Evolutionary conservation across 2,888 invertebrate species (phyloP).

Genomic region (Megastigmus dorsalis): DNA sequence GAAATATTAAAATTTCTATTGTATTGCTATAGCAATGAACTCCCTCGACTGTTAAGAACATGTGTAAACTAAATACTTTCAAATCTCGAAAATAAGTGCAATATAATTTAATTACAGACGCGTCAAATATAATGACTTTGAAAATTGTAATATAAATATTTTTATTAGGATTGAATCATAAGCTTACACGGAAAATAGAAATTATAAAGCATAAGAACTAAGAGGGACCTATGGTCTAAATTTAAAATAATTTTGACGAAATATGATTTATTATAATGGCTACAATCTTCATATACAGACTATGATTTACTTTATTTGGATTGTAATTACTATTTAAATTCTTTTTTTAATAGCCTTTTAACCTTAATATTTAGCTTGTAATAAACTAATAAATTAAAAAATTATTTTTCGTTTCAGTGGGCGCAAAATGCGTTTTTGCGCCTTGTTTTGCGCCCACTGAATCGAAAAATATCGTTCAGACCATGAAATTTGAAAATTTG

Average conservation of each 20-base stretch:
- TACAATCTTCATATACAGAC: no score
- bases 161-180: conserved; percentile 5
- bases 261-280: no score
- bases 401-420: no score
- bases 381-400: no score
- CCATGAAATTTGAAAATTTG: no score
- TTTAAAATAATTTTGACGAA: neutral
- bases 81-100: conserved; percentile 35
- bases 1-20: conserved; percentile 9
- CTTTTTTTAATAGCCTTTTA: no score
- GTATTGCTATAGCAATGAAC: neutral
- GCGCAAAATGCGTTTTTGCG: no score
- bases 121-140: neutral
- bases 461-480: no score
- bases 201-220: neutral
- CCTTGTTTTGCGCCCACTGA: no score
- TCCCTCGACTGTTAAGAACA: conserved; percentile 5
- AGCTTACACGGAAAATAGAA: neutral
- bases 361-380: no score
- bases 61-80: neutral
- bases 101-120: conserved; percentile 9
- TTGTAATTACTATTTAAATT: no score
- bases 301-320: no score
- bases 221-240: conserved; percentile 6
- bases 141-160: conserved; percentile 31